Evolutionary conservation across 2,113 vertebrate genomes (phyloP).

Genomic region (Budorcas taxicolor): DNA sequence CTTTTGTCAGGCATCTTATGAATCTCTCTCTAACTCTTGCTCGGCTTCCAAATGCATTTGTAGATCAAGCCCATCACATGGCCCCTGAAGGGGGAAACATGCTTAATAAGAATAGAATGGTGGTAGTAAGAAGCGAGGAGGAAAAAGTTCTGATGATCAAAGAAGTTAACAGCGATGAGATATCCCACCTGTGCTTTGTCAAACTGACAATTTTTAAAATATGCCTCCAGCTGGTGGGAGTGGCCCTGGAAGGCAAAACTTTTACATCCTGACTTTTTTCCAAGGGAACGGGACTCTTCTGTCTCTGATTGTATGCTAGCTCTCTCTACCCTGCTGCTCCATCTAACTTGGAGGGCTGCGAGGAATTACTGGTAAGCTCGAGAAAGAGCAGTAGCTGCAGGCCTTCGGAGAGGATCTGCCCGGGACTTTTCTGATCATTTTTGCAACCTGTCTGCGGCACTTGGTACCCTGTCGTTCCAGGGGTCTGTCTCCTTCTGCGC

Average conservation of each 20-base stretch:
- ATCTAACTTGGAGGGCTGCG: background rate
- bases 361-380: background rate
- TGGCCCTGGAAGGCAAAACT: background rate
- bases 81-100: accelerated
- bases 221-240: background rate
- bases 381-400: background rate
- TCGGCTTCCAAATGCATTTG: background rate
- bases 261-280: background rate
- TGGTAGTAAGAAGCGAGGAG: background rate
- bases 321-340: background rate
- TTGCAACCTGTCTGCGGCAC: background rate
- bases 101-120: background rate
- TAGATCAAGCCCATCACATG: background rate
- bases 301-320: background rate
- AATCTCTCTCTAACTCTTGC: background rate
- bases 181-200: background rate
- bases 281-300: background rate
- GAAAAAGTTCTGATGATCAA: background rate
- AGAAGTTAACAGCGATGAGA: background rate
- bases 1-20: background rate
- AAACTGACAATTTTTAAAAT: background rate
- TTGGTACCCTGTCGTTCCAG: background rate
- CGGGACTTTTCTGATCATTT: background rate
- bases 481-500: background rate
- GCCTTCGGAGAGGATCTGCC: background rate